A percentile compares a stretch with the other conserved stretches of the same genome.
Evolutionary conservation across 2,797 vertebrate species (phyloP).

Genomic region (Oophaga sylvatica): DNA sequence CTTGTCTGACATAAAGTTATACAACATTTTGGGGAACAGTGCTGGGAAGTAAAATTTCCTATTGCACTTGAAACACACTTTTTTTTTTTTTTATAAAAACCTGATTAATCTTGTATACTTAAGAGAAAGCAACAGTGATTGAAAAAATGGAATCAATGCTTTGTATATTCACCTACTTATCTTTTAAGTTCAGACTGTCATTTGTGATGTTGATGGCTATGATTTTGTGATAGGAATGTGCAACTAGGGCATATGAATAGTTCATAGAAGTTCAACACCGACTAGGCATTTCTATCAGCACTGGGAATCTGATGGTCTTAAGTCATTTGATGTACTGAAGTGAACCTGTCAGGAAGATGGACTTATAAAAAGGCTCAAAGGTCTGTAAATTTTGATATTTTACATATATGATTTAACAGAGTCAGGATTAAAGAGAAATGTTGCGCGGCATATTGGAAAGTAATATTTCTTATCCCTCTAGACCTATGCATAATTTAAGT

Average conservation of each 20-base stretch:
- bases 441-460: background rate
- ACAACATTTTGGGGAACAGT: background rate
- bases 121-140: background rate
- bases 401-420: background rate
- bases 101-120: background rate
- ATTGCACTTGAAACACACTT: background rate
- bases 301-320: background rate
- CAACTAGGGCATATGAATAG: background rate
- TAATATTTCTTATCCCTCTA: background rate
- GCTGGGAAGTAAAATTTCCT: background rate
- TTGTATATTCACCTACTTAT: background rate
- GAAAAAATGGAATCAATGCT: background rate
- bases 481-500: background rate
- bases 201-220: background rate
- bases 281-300: background rate
- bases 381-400: background rate
- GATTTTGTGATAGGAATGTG: background rate
- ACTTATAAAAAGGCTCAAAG: background rate
- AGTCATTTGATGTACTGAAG: background rate
- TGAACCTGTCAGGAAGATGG: background rate
- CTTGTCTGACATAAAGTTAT: too few species aligned
- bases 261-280: slow-evolving; percentile 11
- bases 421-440: background rate
- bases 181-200: background rate
- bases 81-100: background rate